phyloP scores from a whole-genome alignment of 2,797 vertebrate species.

The Alcedo atthis region DNA sequence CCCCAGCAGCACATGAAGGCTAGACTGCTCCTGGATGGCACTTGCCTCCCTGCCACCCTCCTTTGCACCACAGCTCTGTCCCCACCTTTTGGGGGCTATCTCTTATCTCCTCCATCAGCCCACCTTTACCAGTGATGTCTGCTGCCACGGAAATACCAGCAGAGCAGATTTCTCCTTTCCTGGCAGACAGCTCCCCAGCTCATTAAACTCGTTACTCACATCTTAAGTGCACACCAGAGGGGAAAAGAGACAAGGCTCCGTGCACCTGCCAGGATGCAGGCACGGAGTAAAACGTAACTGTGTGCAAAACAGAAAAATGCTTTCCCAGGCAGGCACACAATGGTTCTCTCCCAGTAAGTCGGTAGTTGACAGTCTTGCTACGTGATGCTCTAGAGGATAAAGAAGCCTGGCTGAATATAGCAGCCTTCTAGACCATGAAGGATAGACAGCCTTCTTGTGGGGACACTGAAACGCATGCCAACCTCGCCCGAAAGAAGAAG shows the following conservation, averaged over 20 bases:
- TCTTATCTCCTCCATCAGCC: not conserved
- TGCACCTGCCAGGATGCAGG: not conserved
- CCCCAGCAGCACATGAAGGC: not conserved
- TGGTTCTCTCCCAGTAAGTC: not conserved
- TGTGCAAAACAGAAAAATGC: not conserved
- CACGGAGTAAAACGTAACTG: not conserved
- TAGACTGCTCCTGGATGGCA: not conserved
- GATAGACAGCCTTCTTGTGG: accelerated
- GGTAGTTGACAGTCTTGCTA: not conserved
- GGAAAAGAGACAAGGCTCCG: not conserved
- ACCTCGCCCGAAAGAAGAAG: not conserved
- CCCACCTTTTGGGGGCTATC: not conserved
- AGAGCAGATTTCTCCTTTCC: not conserved
- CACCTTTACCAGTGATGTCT: not conserved
- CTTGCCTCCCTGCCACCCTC: not conserved
- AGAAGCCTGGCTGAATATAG: not conserved
- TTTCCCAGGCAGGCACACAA: not conserved
- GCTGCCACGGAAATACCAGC: not conserved
- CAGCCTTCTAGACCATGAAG: accelerated
- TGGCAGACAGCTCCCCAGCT: not conserved
- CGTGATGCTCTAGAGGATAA: not conserved
- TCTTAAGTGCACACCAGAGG: not conserved
- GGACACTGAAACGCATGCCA: not conserved
- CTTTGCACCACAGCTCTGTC: not conserved
- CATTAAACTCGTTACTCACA: not conserved